Percentiles rank a stretch among this genome's conserved stretches.
Conservation (phyloP, 1,140 invertebrate species). For the Rhopalosiphum padi region DNA sequence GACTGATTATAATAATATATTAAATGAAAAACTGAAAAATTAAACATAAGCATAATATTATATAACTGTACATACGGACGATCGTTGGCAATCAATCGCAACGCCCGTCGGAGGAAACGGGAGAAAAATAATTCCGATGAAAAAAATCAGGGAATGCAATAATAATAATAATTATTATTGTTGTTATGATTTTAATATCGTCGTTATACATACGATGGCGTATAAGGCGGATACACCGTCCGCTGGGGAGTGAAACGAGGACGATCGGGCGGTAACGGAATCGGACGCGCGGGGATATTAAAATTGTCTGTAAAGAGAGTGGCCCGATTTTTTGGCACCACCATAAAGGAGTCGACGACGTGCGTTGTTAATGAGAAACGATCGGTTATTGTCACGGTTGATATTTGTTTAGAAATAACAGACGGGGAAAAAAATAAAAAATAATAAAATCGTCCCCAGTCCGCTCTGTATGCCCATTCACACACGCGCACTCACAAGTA, state of each 20-base stretch:
- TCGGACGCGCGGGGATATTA: conserved; percentile 2
- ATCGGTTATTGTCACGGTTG: conserved; percentile 57
- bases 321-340: conserved; percentile 41
- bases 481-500: neutral
- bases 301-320: conserved; percentile 18
- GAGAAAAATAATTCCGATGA: neutral
- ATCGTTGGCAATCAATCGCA: neutral
- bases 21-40: neutral
- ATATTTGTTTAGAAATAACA: conserved; percentile 40
- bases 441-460: neutral
- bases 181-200: neutral
- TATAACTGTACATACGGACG: neutral
- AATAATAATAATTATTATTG: neutral
- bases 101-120: neutral
- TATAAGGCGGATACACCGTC: conserved; percentile 1
- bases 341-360: conserved; percentile 54
- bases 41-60: neutral
- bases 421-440: neutral
- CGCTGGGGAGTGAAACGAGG: neutral
- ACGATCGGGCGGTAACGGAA: neutral
- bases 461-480: neutral
- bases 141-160: neutral
- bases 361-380: conserved; percentile 55
- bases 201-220: neutral
- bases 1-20: neutral